Evolutionary conservation across 2,113 vertebrate species (phyloP).

Genomic region (Tragelaphus buxtoni): DNA sequence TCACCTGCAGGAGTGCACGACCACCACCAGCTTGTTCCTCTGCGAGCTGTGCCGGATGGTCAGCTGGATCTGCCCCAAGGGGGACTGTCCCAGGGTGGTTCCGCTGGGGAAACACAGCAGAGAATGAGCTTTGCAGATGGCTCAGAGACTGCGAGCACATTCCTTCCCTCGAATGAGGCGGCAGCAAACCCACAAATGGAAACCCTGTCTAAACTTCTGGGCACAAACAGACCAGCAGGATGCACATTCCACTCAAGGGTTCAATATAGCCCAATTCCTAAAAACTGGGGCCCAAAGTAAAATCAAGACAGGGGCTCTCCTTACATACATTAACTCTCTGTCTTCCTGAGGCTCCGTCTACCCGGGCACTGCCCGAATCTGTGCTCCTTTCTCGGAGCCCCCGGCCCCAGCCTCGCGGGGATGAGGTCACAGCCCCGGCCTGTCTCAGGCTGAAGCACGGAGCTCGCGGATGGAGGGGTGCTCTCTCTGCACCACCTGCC

Average conservation of each 20-base stretch:
- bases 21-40: constrained; percentile 94
- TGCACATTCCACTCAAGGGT: not conserved
- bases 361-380: rapidly evolving
- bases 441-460: not conserved
- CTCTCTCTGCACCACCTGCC: not conserved
- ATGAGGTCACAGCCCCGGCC: rapidly evolving
- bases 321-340: no score
- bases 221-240: not conserved
- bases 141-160: rapidly evolving
- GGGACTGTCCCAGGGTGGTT: constrained; percentile 86
- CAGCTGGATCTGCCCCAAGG: constrained; percentile 93
- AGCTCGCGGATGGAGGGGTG: rapidly evolving
- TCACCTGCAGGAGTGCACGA: constrained; percentile 94
- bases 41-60: constrained; percentile 94
- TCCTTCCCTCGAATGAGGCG: not conserved
- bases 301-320: not conserved
- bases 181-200: no score
- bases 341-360: not conserved
- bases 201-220: not conserved
- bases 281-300: not conserved
- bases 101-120: constrained; percentile 82
- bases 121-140: not conserved
- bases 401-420: not conserved
- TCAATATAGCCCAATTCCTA: not conserved
- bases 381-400: not conserved